A percentile compares a stretch with the other conserved stretches of the same genome.
Evolutionary conservation across 2,797 vertebrate genomes (phyloP).

Genomic region (Rhinatrema bivittatum): DNA sequence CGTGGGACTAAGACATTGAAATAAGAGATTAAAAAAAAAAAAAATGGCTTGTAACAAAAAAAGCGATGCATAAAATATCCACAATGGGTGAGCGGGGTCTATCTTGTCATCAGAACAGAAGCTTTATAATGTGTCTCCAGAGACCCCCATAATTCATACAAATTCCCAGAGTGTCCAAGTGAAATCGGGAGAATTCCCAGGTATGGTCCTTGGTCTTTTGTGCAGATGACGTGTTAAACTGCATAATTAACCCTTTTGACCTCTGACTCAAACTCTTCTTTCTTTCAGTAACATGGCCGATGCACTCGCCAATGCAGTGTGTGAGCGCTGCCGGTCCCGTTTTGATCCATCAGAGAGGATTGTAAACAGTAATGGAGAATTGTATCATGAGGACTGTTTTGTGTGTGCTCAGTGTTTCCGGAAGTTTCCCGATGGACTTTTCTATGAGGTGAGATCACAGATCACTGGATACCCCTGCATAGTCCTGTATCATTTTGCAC

Average conservation of each 20-base stretch:
- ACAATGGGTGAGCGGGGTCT: too few relatives aligned
- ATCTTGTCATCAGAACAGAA: too few relatives aligned
- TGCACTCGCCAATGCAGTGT: constrained; percentile 51
- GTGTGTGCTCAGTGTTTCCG: constrained; percentile 64
- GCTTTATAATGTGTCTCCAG: too few relatives aligned
- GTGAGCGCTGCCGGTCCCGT: constrained; percentile 51
- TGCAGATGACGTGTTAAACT: background rate
- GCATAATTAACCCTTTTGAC: background rate
- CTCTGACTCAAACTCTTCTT: background rate
- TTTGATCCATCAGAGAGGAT: constrained; percentile 54
- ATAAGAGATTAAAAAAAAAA: too few relatives aligned
- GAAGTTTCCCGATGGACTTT: constrained; percentile 61
- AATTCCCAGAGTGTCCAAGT: too few relatives aligned
- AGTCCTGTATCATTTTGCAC: background rate
- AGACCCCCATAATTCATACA: too few relatives aligned
- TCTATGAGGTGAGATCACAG: constrained; percentile 55
- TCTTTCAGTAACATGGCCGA: constrained; percentile 55
- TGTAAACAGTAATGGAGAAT: constrained; percentile 58
- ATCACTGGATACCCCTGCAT: background rate
- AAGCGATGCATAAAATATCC: too few relatives aligned
- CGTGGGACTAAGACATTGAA: too few relatives aligned
- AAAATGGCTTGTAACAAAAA: too few relatives aligned
- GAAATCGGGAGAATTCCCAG: too few relatives aligned
- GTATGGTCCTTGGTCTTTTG: background rate
- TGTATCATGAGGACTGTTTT: constrained; percentile 61